phyloP scores from a whole-genome alignment of 2,113 vertebrate genomes.

The Tragulus kanchil region DNA sequence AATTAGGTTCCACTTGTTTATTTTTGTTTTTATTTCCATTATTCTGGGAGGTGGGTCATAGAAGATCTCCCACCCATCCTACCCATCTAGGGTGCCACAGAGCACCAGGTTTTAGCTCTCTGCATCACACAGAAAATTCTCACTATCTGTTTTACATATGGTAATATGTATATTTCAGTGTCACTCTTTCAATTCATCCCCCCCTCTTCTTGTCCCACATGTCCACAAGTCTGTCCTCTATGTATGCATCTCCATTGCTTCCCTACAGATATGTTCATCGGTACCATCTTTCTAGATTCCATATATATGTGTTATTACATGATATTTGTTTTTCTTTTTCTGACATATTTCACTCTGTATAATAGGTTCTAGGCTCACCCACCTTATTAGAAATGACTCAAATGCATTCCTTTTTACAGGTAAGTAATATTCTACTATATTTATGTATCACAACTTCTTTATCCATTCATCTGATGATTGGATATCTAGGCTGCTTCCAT shows the following conservation, averaged over 20 bases:
- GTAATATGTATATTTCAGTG: neutral
- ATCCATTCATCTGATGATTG: neutral
- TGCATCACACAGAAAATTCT: neutral
- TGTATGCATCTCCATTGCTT: neutral
- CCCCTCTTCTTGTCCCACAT: neutral
- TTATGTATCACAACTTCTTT: neutral
- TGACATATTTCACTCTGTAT: neutral
- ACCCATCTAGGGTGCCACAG: neutral
- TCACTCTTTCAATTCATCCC: neutral
- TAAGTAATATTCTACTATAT: neutral
- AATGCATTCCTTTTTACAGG: neutral
- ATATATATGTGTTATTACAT: neutral
- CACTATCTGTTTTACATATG: neutral
- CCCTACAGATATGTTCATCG: neutral
- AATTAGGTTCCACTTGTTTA: neutral
- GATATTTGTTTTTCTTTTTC: neutral
- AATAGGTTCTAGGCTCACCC: neutral
- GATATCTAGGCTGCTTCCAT: neutral
- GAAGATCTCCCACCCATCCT: neutral
- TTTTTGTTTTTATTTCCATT: too few species aligned
- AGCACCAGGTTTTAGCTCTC: neutral
- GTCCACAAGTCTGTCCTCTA: neutral
- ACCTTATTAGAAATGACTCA: neutral
- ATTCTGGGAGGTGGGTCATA: too few species aligned
- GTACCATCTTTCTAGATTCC: neutral